Evolutionary conservation across 2,113 vertebrate genomes (phyloP).

Genomic region (Podarcis muralis): DNA sequence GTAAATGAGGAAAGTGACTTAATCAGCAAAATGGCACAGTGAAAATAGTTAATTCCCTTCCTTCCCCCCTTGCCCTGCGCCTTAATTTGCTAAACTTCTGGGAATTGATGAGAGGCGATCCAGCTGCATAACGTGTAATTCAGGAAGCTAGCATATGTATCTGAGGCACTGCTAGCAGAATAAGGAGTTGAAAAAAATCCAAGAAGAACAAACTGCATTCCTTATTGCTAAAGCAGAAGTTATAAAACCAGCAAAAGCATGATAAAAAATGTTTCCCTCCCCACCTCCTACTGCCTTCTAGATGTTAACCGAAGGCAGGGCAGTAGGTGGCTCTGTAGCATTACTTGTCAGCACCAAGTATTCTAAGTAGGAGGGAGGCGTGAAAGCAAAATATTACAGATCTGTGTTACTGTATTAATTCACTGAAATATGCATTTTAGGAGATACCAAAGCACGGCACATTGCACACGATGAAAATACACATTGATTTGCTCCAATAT

Average conservation of each 20-base stretch:
- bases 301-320: neutral
- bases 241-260: accelerated
- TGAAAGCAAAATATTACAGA: neutral
- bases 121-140: neutral
- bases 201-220: neutral
- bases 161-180: neutral
- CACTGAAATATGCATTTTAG: slow-evolving; percentile 2
- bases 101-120: neutral
- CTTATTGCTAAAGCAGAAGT: accelerated
- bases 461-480: neutral
- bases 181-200: accelerated
- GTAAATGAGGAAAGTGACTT: neutral
- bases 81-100: too few relatives aligned
- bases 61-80: neutral
- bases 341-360: neutral
- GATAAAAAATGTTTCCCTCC: neutral
- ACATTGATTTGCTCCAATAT: neutral
- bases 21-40: neutral
- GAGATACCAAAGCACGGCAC: neutral
- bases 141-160: neutral
- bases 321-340: slow-evolving; percentile 28
- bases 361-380: neutral
- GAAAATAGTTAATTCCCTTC: neutral
- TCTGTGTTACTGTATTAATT: slow-evolving; percentile 6
- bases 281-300: too few relatives aligned